Evolutionary conservation across 1,140 invertebrate genomes (phyloP).

Genomic region (Lepidurus packardi): DNA sequence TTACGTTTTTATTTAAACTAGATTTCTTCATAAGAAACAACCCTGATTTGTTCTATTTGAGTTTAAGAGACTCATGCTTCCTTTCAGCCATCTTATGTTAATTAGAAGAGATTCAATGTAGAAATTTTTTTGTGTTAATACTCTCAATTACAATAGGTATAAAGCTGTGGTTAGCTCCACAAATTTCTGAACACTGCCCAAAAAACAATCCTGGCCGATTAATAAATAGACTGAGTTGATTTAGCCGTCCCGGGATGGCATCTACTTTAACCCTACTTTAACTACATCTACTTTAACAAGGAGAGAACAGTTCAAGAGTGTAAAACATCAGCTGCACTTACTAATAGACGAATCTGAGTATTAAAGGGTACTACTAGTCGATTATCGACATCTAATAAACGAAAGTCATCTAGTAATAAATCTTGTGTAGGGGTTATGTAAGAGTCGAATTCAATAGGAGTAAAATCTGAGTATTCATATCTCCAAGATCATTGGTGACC

Average conservation of each 20-base stretch:
- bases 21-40: slow-evolving; percentile 52
- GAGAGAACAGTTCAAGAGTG: slow-evolving; percentile 60
- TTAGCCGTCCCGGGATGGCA: slow-evolving; percentile 59
- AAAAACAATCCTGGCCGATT: slow-evolving; percentile 56
- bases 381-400: slow-evolving; percentile 60
- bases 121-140: slow-evolving; percentile 50
- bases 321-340: slow-evolving; percentile 59
- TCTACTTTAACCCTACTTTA: slow-evolving; percentile 63
- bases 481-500: slow-evolving; percentile 64
- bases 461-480: slow-evolving; percentile 60
- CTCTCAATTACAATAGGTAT: slow-evolving; percentile 65
- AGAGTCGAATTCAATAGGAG: slow-evolving; percentile 56
- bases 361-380: slow-evolving; percentile 52
- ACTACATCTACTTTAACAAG: slow-evolving; percentile 61
- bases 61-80: slow-evolving; percentile 55
- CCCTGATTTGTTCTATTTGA: slow-evolving; percentile 44
- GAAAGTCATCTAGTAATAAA: slow-evolving; percentile 46
- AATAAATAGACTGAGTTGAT: slow-evolving; percentile 54
- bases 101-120: slow-evolving; percentile 52
- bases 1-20: slow-evolving; percentile 45
- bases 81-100: slow-evolving; percentile 57
- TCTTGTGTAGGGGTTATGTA: slow-evolving; percentile 52
- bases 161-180: slow-evolving; percentile 67
- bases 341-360: slow-evolving; percentile 53
- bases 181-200: slow-evolving; percentile 74